Percentiles rank a stretch among this genome's conserved stretches.
phyloP scores from a whole-genome alignment of 2,888 invertebrate species.

The Synergus japonicus region DNA sequence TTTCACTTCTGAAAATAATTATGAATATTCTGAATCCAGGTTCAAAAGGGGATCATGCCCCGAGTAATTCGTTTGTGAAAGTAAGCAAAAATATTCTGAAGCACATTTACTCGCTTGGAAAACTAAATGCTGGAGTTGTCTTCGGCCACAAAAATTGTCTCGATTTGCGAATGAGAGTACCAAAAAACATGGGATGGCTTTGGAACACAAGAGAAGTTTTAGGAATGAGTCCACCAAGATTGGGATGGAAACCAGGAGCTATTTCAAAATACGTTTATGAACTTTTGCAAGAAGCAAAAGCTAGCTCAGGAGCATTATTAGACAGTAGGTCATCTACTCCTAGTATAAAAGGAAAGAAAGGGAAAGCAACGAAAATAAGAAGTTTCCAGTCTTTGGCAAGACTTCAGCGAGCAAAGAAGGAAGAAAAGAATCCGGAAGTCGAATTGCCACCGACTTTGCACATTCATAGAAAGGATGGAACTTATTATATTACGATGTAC shows the following conservation, averaged over 20 bases:
- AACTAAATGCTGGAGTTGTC: conserved; percentile 54
- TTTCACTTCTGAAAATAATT: background rate
- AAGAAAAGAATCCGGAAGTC: conserved; percentile 44
- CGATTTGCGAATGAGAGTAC: conserved; percentile 60
- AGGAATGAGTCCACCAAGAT: conserved; percentile 56
- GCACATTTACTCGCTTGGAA: conserved; percentile 44
- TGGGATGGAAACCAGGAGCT: conserved; percentile 67
- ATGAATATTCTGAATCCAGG: background rate
- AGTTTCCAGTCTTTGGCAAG: conserved; percentile 50
- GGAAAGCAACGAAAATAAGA: conserved; percentile 48
- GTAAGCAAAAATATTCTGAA: conserved; percentile 47
- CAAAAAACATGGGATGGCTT: conserved; percentile 67
- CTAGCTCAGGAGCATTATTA: conserved; percentile 47
- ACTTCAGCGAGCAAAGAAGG: conserved; percentile 17
- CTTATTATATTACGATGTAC: conserved; percentile 67
- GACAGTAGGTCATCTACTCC: conserved; percentile 45
- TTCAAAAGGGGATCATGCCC: background rate
- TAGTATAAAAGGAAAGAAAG: conserved; percentile 49
- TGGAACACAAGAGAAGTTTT: conserved; percentile 62
- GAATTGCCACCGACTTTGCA: conserved; percentile 64
- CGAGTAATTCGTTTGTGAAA: conserved; percentile 33
- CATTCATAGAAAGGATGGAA: conserved; percentile 66
- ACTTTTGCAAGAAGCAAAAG: conserved; percentile 60
- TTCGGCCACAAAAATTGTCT: conserved; percentile 65
- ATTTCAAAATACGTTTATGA: conserved; percentile 62